Base-by-base conservation (phyloP, 2,113 vertebrate genomes). In the Spizaetus ornatus region DNA sequence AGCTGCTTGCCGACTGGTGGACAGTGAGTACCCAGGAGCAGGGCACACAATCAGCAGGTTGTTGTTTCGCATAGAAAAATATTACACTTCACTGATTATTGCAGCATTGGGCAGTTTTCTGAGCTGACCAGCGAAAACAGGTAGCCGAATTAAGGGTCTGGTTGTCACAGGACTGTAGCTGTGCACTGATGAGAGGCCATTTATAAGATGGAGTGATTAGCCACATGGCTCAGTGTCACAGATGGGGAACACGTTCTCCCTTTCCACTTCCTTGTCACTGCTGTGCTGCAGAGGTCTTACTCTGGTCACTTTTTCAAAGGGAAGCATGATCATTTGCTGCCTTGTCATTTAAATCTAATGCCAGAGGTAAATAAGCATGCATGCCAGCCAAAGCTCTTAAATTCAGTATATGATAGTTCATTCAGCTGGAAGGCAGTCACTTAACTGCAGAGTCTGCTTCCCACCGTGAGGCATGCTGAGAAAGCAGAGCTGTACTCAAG, bases 321-420 rank as follows among this genome's bases (percentile, higher is more conserved):
- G 47, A 76, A 87, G 27, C 56, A 36, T 38, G 67, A n/a, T 38
- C 7, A 13, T 67, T 85, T 78, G 40, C 59, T 86, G 34, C 9
- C 70, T 58, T 45, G 55, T 59, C 29, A 20, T 36, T 59, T 53
- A 43, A 32, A 48, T 63, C 25, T 40, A 61, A 63, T 17, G 36
- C 45, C n/a, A 65, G 58, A 38, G 38, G 26, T 58, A 66, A 53
- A 61, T 32, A 65, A 80, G 32, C 13, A 11, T 29, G 34, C 2
- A 1, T 63, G 74, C 36, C 38, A 69, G 4, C 22, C 65, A 73
- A 23, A 69, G 84, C 70, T 69, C 84, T 71, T 52, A 6, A 32
- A 23, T 38, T 16, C 29, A 5, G 32, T n/a, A 38, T 0, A 0
- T 47, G 82, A 23, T 31, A 42, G 78, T 31, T 47, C 45, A 13